Conservation (phyloP, 2,113 vertebrate genomes). For the Apeltes quadracus region DNA sequence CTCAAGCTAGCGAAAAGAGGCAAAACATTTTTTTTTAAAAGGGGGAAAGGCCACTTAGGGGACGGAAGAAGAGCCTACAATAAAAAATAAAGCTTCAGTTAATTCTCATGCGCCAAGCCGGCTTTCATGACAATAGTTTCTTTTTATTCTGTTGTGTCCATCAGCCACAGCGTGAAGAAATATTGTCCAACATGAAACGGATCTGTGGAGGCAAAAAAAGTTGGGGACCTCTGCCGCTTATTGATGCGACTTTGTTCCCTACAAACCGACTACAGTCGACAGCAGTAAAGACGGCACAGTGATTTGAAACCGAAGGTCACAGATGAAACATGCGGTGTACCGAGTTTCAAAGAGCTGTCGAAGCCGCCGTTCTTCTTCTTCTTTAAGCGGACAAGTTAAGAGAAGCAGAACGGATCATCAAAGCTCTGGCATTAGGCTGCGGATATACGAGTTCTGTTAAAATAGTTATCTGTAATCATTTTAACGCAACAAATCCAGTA, state of each 20-base stretch:
- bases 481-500: constrained; percentile 41
- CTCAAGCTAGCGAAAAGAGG: too few species aligned
- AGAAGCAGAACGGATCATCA: constrained; percentile 25
- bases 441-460: neutral
- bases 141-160: too few species aligned
- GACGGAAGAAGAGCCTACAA: too few species aligned
- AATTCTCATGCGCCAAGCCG: too few species aligned
- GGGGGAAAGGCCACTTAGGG: too few species aligned
- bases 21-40: too few species aligned
- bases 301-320: constrained; percentile 22
- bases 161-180: too few species aligned
- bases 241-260: neutral
- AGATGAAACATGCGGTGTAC: constrained; percentile 24
- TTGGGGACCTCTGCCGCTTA: too few species aligned
- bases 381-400: constrained; percentile 33
- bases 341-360: constrained; percentile 38
- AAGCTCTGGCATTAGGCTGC: neutral
- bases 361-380: constrained; percentile 2
- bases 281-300: neutral
- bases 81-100: too few species aligned
- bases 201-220: too few species aligned
- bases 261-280: neutral
- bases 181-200: too few species aligned
- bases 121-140: too few species aligned
- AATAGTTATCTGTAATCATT: constrained; percentile 46